phyloP scores from a whole-genome alignment of 2,888 invertebrate genomes.

The Antitype chi region DNA sequence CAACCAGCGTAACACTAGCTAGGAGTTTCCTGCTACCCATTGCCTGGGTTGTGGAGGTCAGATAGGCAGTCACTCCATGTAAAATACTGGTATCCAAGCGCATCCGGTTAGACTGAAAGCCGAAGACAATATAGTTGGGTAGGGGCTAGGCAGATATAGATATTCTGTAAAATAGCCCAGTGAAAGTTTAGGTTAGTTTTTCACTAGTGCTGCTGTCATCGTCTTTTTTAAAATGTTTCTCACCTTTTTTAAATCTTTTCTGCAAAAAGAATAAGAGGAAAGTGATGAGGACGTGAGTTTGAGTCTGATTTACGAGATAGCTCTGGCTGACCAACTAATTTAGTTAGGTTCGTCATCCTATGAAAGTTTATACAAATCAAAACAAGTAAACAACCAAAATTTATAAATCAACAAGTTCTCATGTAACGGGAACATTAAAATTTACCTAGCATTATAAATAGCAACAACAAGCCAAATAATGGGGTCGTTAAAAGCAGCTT shows the following conservation, averaged over 20 bases:
- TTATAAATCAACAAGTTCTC: constrained; percentile 17
- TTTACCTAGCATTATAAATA: constrained; percentile 63
- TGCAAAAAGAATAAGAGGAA: neutral
- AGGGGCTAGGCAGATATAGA: no score
- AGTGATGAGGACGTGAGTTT: neutral
- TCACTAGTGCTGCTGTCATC: neutral
- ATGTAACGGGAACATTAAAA: constrained; percentile 53
- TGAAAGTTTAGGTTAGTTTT: neutral
- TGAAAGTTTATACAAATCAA: no score
- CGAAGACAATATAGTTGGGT: no score
- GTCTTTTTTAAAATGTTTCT: no score
- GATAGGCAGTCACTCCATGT: no score
- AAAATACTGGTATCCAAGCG: no score
- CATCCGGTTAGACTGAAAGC: no score
- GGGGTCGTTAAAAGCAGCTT: constrained; percentile 27
- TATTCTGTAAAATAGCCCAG: neutral
- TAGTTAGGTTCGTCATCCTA: no score
- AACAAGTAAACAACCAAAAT: neutral
- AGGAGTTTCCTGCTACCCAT: no score
- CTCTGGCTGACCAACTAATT: neutral
- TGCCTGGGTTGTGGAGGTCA: no score
- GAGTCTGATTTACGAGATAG: neutral
- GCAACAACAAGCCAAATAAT: constrained; percentile 48
- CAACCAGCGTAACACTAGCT: no score
- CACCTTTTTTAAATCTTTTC: no score